Conservation (phyloP, 2,797 vertebrate species). For the Vultur gryphus region DNA sequence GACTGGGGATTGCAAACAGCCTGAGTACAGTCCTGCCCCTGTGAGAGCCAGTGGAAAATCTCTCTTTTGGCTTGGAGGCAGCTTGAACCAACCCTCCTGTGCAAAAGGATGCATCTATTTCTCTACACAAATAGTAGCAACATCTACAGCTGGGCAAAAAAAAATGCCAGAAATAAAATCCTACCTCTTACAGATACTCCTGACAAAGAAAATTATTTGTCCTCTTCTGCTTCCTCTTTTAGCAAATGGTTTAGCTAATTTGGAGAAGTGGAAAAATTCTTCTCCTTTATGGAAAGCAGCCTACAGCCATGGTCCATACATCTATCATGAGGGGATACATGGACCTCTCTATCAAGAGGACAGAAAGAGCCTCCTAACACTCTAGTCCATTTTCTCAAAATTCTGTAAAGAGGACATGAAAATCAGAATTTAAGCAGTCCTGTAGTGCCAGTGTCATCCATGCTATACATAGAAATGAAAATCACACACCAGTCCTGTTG, state of each 20-base stretch:
- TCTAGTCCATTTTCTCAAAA: background rate
- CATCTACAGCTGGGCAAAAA: background rate
- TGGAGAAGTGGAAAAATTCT: background rate
- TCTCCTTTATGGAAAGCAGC: background rate
- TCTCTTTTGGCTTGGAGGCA: background rate
- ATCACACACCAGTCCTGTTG: background rate
- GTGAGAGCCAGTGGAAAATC: background rate
- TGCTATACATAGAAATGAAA: background rate
- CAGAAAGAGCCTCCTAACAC: background rate
- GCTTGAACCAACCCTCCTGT: background rate
- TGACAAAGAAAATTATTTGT: background rate
- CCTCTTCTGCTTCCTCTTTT: background rate
- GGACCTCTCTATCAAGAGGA: background rate
- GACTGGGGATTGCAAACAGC: background rate
- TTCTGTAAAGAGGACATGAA: background rate
- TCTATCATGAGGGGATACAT: background rate
- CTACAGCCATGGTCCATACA: background rate
- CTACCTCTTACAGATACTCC: background rate
- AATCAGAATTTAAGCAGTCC: background rate
- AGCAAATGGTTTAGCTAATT: background rate
- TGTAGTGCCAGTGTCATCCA: background rate
- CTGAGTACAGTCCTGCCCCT: background rate
- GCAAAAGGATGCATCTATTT: background rate
- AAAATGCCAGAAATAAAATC: background rate
- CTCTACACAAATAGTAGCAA: background rate